Evolutionary conservation across 1,140 invertebrate species (phyloP), one percentile per base, ranked within the genome.

Genomic region (Hetaerina americana): DNA sequence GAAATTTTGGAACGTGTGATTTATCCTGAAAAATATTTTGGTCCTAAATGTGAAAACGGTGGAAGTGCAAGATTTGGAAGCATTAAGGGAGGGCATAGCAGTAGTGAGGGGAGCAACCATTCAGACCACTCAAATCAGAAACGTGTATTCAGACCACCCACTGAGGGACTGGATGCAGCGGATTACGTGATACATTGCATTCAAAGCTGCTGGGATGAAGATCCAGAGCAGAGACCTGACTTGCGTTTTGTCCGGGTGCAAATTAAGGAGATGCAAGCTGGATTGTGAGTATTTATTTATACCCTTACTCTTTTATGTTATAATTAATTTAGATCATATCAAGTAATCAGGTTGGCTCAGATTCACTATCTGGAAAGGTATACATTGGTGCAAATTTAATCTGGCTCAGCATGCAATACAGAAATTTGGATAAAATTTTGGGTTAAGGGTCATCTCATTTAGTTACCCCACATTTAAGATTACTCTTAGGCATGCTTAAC

Each of bases 181-280:
- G 86, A 88, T 6, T 89, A 89, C 31, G 85, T 92, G 0, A 81
- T 87, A 5, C 84, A 81, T 10, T 90, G 90, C 71, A 87, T 94
- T 76, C 85, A 88, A 76, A 84, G 87, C 0, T 92, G 91, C 77
- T 94, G 92, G 92, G 83, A 88, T 68, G 90, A 93, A 79, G 85
- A 91, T 29, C 84, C 89, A 0, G 87, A 90, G n/a, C 77, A 84
- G 12, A 78, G 90, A 72, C 90, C 90, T 0, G 89, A 90, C 75
- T 87, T 92, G 67, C 79, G 88, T 66, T 85, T 87, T 57, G 88
- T 92, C 22, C 82, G 89, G 68, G 82, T 89, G 1, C 83, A 87
- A 67, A 81, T 93, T 0, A 92, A 92, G 78, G 88, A 90, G 76
- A 89, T 93, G 85, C 90, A 92, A 77, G 85, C 85, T 31, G 89